Conservation (phyloP, 1,140 invertebrate species). For the Meloidogyne exigua region DNA sequence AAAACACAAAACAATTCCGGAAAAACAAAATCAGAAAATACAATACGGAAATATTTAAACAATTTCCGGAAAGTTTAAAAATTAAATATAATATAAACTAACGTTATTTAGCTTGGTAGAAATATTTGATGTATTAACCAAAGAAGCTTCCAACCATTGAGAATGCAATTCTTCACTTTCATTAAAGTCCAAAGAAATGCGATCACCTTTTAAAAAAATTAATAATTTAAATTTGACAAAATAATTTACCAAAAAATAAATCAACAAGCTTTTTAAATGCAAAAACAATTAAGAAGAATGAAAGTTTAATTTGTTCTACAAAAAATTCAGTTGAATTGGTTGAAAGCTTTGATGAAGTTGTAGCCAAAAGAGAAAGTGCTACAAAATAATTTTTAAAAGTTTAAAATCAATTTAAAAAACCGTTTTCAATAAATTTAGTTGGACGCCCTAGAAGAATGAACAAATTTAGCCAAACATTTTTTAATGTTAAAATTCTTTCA, state of each 20-base stretch:
- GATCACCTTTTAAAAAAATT: constrained; percentile 36
- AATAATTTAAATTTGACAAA: background rate
- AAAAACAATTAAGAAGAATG: constrained; percentile 55
- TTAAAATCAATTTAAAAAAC: constrained; percentile 19
- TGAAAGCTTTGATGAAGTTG: constrained; percentile 6
- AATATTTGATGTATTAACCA: background rate
- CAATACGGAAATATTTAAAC: too few species aligned
- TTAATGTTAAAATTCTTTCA: constrained; percentile 22
- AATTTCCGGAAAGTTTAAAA: too few species aligned
- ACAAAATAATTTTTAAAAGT: background rate
- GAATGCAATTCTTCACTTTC: constrained; percentile 43
- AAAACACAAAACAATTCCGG: too few species aligned
- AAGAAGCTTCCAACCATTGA: constrained; percentile 38
- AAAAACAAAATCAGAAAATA: too few species aligned
- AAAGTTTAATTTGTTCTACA: constrained; percentile 40
- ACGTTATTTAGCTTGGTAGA: background rate
- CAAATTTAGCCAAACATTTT: constrained; percentile 41
- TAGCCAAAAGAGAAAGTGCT: constrained; percentile 8
- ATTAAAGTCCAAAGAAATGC: constrained; percentile 48
- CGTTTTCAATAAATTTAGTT: constrained; percentile 40
- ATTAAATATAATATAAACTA: too few species aligned
- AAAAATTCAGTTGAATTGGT: constrained; percentile 22
- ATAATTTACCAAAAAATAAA: constrained; percentile 55
- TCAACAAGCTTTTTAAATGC: constrained; percentile 55
- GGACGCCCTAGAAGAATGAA: constrained; percentile 51